Evolutionary conservation across 2,113 vertebrate genomes (phyloP).

Genomic region (Heteronetta atricapilla): DNA sequence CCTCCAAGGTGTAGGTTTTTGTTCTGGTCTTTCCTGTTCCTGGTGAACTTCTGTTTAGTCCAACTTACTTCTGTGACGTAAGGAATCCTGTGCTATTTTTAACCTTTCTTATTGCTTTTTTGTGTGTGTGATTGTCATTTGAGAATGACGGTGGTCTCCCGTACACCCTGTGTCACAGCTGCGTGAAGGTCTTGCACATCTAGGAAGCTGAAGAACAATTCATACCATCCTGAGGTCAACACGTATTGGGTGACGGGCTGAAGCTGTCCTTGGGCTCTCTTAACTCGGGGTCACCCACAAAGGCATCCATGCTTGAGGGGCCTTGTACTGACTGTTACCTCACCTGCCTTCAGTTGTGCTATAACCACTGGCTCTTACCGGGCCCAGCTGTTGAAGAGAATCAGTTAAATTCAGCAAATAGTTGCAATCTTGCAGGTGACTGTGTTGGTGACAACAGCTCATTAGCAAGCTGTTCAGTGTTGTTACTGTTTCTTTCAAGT

Average conservation of each 20-base stretch:
- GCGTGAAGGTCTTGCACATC: background rate
- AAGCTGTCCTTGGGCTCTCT: background rate
- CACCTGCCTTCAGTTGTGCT: fast-evolving
- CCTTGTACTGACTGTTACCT: background rate
- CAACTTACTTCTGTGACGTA: background rate
- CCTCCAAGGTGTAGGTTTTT: too few species aligned
- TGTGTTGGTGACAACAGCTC: background rate
- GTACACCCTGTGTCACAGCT: fast-evolving
- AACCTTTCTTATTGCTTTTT: background rate
- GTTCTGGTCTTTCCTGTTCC: background rate
- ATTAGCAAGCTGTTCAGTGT: background rate
- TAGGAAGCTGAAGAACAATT: background rate
- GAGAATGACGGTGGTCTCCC: background rate
- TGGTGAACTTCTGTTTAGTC: background rate
- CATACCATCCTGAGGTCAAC: background rate
- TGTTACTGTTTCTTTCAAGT: background rate
- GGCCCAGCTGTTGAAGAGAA: background rate
- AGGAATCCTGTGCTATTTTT: background rate
- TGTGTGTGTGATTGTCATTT: background rate
- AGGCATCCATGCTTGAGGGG: background rate
- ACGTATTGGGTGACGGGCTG: background rate
- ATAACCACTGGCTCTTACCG: background rate
- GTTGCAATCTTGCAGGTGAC: background rate
- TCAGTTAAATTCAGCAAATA: background rate
- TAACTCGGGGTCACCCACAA: fast-evolving